phyloP scores from a whole-genome alignment of 2,888 invertebrate species.

The Mayetiola destructor region DNA sequence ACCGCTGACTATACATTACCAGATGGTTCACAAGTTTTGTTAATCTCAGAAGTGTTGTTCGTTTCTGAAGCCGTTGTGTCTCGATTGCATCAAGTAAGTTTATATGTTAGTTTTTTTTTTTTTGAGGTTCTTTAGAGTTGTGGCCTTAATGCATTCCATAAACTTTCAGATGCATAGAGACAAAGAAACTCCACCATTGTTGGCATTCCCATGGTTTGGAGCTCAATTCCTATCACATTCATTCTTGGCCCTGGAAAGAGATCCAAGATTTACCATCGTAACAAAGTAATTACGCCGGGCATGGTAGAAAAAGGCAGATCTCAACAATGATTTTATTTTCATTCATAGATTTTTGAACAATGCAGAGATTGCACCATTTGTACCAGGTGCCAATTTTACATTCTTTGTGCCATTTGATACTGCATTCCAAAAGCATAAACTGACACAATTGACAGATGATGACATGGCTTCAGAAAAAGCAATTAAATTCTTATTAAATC shows the following conservation, averaged over 20 bases:
- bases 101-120: not conserved
- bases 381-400: slow-evolving; percentile 50
- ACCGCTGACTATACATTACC: slow-evolving; percentile 46
- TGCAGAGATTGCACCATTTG: slow-evolving; percentile 45
- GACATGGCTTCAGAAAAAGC: slow-evolving; percentile 40
- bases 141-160: not conserved
- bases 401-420: slow-evolving; percentile 54
- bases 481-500: slow-evolving; percentile 43
- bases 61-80: slow-evolving; percentile 47
- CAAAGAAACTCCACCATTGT: slow-evolving; percentile 48
- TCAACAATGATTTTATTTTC: not conserved
- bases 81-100: slow-evolving; percentile 41
- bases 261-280: slow-evolving; percentile 41
- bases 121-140: not conserved
- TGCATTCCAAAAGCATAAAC: slow-evolving; percentile 47
- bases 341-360: slow-evolving; percentile 42
- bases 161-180: slow-evolving; percentile 39
- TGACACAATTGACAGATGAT: slow-evolving; percentile 43
- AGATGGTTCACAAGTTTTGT: slow-evolving; percentile 47
- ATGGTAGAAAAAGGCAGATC: not conserved
- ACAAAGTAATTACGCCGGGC: slow-evolving; percentile 32
- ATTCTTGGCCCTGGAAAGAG: slow-evolving; percentile 43
- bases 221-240: slow-evolving; percentile 49
- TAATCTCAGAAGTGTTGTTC: slow-evolving; percentile 45
- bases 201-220: slow-evolving; percentile 50